phyloP scores from a whole-genome alignment of 2,888 invertebrate species.

The Caenorhabditis sp. region DNA sequence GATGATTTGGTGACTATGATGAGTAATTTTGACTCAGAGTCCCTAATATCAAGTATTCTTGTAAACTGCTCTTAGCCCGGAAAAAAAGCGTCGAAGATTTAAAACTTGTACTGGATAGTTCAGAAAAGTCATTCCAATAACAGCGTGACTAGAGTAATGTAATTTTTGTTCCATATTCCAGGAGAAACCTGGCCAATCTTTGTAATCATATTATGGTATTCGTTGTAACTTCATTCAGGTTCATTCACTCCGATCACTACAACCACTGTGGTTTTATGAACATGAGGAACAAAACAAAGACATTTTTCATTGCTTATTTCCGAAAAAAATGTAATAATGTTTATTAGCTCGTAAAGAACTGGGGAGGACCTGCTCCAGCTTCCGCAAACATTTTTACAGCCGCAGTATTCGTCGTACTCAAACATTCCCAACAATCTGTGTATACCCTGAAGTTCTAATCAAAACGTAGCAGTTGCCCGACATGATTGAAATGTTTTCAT shows the following conservation, averaged over 20 bases:
- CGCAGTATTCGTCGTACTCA: slow-evolving; percentile 23
- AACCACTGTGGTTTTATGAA: background rate
- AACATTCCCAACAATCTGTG: slow-evolving; percentile 19
- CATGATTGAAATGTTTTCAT: slow-evolving; percentile 31
- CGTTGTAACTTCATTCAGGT: background rate
- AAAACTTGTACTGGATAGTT: too few species aligned
- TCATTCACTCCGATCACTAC: background rate
- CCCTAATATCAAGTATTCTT: too few species aligned
- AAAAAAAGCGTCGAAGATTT: too few species aligned
- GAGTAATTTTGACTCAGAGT: background rate
- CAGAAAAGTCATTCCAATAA: too few species aligned
- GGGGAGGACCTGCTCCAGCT: slow-evolving; percentile 31
- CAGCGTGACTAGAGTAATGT: too few species aligned
- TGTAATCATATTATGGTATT: too few species aligned
- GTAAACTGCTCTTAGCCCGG: too few species aligned
- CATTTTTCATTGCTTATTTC: background rate
- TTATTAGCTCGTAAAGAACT: slow-evolving; percentile 44
- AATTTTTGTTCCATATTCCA: too few species aligned
- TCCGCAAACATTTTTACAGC: slow-evolving; percentile 48
- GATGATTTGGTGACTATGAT: slow-evolving; percentile 8
- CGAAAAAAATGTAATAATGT: slow-evolving; percentile 14
- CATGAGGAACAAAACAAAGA: background rate
- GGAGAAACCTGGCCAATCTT: too few species aligned
- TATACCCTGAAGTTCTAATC: slow-evolving; percentile 31
- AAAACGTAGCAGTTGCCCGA: slow-evolving; percentile 11